Evolutionary conservation across 2,888 invertebrate genomes (phyloP).

Genomic region (Tineola bisselliella): DNA sequence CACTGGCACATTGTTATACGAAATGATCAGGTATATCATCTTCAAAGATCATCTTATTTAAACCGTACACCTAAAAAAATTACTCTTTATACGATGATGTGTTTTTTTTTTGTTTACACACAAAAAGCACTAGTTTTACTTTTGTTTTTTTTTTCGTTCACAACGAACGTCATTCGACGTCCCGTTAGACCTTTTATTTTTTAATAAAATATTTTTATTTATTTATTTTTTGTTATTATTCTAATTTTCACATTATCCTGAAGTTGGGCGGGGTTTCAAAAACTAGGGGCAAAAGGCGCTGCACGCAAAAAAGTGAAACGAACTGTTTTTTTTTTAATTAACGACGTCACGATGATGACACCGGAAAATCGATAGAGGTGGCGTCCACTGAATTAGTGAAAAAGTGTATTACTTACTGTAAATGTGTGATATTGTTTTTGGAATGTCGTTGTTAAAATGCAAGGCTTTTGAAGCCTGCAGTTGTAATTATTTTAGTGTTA

Average conservation of each 20-base stretch:
- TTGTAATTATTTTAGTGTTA: conserved; percentile 53
- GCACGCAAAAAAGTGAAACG: conserved; percentile 39
- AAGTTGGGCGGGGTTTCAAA: conserved; percentile 48
- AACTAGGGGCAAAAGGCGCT: conserved; percentile 60
- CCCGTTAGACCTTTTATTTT: background rate
- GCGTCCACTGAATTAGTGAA: conserved; percentile 28
- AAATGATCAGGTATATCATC: no score
- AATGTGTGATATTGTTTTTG: conserved; percentile 65
- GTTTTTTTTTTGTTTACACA: background rate
- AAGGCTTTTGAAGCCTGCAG: conserved; percentile 60
- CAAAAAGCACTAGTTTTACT: background rate
- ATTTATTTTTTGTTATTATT: conserved; percentile 3
- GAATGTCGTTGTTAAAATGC: conserved; percentile 47
- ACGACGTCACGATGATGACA: background rate
- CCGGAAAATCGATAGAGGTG: background rate
- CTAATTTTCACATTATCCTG: background rate
- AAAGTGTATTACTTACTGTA: conserved; percentile 52
- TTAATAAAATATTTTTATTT: conserved; percentile 7
- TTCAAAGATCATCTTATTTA: no score
- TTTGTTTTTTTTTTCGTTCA: background rate
- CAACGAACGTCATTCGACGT: background rate
- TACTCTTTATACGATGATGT: background rate
- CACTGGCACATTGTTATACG: no score
- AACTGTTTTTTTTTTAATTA: conserved; percentile 14
- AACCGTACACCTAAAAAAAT: no score